Conservation (phyloP, 2,888 invertebrate species). For the Cephus sareptanus region DNA sequence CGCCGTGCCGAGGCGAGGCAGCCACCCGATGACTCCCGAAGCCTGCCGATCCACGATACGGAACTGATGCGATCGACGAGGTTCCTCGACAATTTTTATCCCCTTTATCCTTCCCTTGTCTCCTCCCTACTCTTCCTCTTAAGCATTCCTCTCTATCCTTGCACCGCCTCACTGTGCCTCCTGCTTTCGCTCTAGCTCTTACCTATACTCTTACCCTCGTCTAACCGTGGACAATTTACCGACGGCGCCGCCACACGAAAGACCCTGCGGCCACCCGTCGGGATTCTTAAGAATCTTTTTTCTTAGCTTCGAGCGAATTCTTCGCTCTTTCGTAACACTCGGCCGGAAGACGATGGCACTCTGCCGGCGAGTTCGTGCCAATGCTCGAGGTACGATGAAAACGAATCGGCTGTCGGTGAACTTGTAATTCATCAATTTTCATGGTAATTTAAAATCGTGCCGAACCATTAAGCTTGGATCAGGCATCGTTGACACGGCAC, state of each 20-base stretch:
- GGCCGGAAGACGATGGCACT: neutral
- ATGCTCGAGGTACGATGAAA: neutral
- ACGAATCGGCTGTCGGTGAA: neutral
- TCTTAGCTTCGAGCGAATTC: neutral
- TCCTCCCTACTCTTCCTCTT: conserved; percentile 8
- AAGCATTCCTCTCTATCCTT: neutral
- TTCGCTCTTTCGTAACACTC: neutral
- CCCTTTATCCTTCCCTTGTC: conserved; percentile 5
- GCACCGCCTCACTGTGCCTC: neutral
- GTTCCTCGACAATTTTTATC: conserved; percentile 31
- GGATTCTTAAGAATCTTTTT: neutral
- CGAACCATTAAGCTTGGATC: neutral
- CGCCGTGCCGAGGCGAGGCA: conserved; percentile 38
- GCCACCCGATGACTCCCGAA: conserved; percentile 52
- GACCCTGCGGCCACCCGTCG: neutral
- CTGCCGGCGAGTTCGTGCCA: neutral
- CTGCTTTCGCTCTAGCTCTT: neutral
- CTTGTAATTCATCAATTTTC: neutral
- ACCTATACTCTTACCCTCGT: neutral
- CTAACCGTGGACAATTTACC: neutral
- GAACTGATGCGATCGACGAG: conserved; percentile 48
- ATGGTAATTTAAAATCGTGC: neutral
- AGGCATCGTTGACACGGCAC: neutral
- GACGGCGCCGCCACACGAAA: neutral
- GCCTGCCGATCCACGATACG: conserved; percentile 32